phyloP scores from a whole-genome alignment of 1,140 invertebrate species.

The Harlomillsia oculata region DNA sequence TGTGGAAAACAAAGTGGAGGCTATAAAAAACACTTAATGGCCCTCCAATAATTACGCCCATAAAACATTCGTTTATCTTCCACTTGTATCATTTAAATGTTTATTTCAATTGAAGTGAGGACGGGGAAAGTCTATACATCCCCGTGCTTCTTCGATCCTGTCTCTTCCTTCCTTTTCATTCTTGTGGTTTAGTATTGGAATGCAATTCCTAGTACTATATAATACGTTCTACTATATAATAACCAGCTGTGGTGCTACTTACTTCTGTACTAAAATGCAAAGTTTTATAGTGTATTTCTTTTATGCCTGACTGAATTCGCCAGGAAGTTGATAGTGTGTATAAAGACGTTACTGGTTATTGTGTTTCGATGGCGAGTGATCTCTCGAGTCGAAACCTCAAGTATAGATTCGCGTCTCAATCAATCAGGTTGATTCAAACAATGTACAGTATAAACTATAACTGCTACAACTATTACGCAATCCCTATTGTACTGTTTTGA shows the following conservation, averaged over 20 bases:
- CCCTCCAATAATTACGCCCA: slow-evolving; percentile 36
- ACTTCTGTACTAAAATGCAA: slow-evolving; percentile 1
- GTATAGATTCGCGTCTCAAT: slow-evolving; percentile 8
- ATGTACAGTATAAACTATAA: too few relatives aligned
- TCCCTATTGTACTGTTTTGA: slow-evolving; percentile 11
- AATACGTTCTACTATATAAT: neutral
- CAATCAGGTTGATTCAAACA: too few relatives aligned
- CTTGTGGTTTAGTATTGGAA: slow-evolving; percentile 6
- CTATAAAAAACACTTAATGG: slow-evolving; percentile 36
- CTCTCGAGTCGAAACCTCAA: too few relatives aligned
- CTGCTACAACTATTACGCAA: too few relatives aligned
- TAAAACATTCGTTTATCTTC: slow-evolving; percentile 36
- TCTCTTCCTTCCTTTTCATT: neutral
- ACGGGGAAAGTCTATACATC: neutral
- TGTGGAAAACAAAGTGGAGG: slow-evolving; percentile 35
- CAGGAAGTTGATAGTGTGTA: slow-evolving; percentile 1
- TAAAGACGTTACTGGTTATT: neutral
- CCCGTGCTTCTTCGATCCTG: neutral
- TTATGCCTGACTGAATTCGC: neutral
- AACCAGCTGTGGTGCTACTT: neutral
- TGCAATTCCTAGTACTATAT: neutral
- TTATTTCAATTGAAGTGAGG: slow-evolving; percentile 35
- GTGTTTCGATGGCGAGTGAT: slow-evolving; percentile 5
- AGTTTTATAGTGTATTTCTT: too few relatives aligned
- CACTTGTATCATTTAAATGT: slow-evolving; percentile 36